Conservation (phyloP, 2,888 invertebrate species). For the Ellobium chinense region DNA sequence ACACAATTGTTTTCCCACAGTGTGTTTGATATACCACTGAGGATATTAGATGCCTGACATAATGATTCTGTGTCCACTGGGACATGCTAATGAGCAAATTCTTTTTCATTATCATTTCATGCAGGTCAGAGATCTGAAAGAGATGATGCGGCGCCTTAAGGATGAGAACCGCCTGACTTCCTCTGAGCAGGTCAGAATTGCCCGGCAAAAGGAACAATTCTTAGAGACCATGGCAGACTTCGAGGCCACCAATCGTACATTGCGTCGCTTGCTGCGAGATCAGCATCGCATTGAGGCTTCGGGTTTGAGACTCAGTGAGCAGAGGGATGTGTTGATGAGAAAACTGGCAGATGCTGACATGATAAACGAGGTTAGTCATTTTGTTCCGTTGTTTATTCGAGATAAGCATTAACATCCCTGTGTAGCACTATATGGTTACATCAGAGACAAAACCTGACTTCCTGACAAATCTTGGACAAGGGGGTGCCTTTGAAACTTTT, state of each 20-base stretch:
- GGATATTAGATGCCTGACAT: too few species aligned
- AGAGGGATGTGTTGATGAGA: conserved; percentile 73
- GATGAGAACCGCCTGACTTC: conserved; percentile 69
- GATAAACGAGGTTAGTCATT: conserved; percentile 69
- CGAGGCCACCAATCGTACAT: conserved; percentile 73
- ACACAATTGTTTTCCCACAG: too few species aligned
- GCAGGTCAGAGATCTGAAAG: conserved; percentile 70
- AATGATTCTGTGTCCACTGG: too few species aligned
- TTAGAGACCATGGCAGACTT: conserved; percentile 75
- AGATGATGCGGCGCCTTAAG: conserved; percentile 68
- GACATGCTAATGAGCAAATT: too few species aligned
- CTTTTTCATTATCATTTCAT: too few species aligned
- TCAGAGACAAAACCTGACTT: too few species aligned
- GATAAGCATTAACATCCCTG: too few species aligned
- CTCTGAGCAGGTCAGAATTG: conserved; percentile 63
- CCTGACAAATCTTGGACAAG: too few species aligned
- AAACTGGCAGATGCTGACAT: conserved; percentile 73
- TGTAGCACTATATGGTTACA: too few species aligned
- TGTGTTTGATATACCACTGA: too few species aligned
- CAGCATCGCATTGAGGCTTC: conserved; percentile 74
- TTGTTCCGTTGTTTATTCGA: too few species aligned
- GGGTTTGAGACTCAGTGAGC: conserved; percentile 69
- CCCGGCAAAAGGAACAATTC: conserved; percentile 73
- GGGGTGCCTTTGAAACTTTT: too few species aligned
- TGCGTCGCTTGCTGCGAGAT: conserved; percentile 73